These are phyloP conservation scores for Microtus richardsoni DNA, from an alignment of 2,113 vertebrate species.

Conservation along the genomic window DNA sequence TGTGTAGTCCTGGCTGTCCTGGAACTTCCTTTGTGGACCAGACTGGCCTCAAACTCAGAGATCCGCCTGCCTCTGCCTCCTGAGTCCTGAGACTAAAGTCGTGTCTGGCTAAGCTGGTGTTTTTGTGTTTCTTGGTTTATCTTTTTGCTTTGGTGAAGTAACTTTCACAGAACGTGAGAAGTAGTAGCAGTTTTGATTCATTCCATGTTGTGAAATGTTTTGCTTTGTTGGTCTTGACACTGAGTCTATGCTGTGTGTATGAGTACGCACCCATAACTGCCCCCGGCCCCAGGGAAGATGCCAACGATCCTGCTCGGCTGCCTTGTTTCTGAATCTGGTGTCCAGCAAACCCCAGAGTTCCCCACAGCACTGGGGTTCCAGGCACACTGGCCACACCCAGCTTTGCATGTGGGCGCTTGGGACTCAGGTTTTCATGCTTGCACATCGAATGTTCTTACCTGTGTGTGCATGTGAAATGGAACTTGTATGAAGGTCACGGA, in stretches of 20 bases:
- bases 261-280: neutral
- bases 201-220: neutral
- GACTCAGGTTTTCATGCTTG: neutral
- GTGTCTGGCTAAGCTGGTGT: neutral
- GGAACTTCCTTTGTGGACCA: neutral
- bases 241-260: neutral
- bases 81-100: neutral
- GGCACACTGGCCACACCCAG: neutral
- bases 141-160: neutral
- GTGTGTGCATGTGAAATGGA: neutral
- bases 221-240: neutral
- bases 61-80: neutral
- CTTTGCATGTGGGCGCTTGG: neutral
- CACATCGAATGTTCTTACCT: neutral
- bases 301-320: neutral
- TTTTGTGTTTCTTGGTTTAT: neutral
- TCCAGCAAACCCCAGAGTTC: neutral
- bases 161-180: neutral
- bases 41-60: neutral
- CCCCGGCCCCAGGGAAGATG: neutral
- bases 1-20: neutral
- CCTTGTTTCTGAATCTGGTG: neutral
- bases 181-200: neutral
- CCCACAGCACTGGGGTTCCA: neutral
- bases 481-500: neutral